These are phyloP conservation scores for Pristionchus japonicus DNA, from an alignment of 2,888 invertebrate species.

Conservation along the genomic window DNA sequence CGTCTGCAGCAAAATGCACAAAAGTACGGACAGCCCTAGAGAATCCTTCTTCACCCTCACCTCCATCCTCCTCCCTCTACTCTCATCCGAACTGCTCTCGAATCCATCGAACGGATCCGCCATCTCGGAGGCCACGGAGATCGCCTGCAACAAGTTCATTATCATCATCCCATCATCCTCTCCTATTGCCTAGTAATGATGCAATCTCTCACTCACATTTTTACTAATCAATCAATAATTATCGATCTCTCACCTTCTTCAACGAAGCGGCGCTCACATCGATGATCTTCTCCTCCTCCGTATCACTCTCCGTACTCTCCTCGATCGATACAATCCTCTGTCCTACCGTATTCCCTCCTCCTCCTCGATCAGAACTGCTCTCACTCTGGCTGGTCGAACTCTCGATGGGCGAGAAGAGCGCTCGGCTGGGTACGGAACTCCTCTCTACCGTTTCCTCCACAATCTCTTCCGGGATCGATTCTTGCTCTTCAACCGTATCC, in stretches of 20 bases:
- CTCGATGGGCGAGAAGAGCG: not conserved
- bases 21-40: too few relatives aligned
- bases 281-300: not conserved
- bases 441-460: slow-evolving; percentile 9
- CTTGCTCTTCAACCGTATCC: not conserved
- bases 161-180: not conserved
- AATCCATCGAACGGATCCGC: slow-evolving; percentile 37
- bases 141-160: not conserved
- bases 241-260: slow-evolving; percentile 37
- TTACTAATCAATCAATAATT: too few relatives aligned
- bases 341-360: not conserved
- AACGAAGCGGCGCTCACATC: not conserved
- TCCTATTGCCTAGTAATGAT: not conserved
- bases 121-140: slow-evolving; percentile 30
- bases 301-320: slow-evolving; percentile 9
- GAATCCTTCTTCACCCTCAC: not conserved
- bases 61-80: not conserved
- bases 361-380: not conserved
- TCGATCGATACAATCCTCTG: not conserved
- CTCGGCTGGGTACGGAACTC: not conserved
- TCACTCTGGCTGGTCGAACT: not conserved
- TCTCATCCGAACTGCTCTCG: not conserved
- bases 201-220: too few relatives aligned
- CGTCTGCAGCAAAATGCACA: not conserved
- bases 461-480: not conserved